These are phyloP conservation scores for Lophochroa leadbeateri DNA, from an alignment of 2,113 vertebrate genomes.

Conservation along the genomic window DNA sequence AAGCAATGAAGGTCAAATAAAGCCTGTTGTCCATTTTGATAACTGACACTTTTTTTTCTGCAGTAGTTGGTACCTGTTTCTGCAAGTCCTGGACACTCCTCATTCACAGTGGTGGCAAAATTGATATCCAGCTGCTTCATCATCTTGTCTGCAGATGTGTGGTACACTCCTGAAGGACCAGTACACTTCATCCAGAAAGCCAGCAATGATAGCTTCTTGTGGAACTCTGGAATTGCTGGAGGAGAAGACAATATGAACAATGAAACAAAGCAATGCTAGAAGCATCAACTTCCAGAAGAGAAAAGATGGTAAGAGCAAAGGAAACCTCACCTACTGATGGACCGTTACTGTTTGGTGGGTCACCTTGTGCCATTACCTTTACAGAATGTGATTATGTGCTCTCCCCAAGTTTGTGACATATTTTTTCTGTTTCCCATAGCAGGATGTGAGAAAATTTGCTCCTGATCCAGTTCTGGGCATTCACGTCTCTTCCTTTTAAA, in stretches of 20 bases:
- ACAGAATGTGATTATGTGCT: not conserved
- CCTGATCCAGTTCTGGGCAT: not conserved
- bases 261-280: not conserved
- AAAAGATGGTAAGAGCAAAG: not conserved
- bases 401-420: not conserved
- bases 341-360: not conserved
- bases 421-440: not conserved
- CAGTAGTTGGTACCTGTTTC: constrained; percentile 80
- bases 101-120: constrained; percentile 80
- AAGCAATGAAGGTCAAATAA: not conserved
- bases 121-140: constrained; percentile 83
- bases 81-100: constrained; percentile 79
- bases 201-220: constrained; percentile 82
- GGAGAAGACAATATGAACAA: not conserved
- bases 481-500: not conserved
- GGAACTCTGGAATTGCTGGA: constrained; percentile 87
- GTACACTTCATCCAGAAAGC: constrained; percentile 93
- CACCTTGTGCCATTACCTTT: not conserved
- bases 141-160: constrained; percentile 87
- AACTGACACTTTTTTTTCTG: not conserved
- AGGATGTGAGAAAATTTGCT: not conserved
- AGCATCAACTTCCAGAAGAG: not conserved
- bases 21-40: not conserved
- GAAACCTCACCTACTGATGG: not conserved
- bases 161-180: constrained; percentile 82